A percentile compares a stretch with the other conserved stretches of the same genome.
Conservation (phyloP, 2,888 invertebrate genomes). For the Drosophila pegasa region DNA sequence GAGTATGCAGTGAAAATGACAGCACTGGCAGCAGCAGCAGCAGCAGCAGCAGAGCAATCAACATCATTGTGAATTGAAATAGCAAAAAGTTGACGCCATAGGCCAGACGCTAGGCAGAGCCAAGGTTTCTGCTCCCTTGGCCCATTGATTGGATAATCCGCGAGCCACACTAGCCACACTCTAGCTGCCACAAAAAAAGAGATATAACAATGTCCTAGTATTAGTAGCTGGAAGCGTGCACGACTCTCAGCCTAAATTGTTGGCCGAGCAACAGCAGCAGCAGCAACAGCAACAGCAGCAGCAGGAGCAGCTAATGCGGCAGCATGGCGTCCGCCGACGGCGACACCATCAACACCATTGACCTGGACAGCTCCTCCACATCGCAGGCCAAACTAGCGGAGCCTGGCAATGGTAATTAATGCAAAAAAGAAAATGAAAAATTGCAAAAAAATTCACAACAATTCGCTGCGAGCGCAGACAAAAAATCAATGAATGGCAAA, state of each 20-base stretch:
- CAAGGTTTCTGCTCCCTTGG: conserved; percentile 73
- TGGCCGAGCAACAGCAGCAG: conserved; percentile 20
- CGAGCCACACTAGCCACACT: conserved; percentile 2
- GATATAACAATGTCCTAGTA: conserved; percentile 63
- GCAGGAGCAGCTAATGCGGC: conserved; percentile 75
- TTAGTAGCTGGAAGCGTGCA: conserved; percentile 30
- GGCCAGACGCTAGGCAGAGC: conserved; percentile 49
- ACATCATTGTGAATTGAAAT: conserved; percentile 57
- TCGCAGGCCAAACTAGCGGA: conserved; percentile 87
- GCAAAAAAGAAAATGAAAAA: neutral
- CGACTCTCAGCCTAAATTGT: conserved; percentile 14
- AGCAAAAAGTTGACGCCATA: conserved; percentile 66
- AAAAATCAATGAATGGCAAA: conserved; percentile 81
- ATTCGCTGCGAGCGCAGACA: conserved; percentile 25
- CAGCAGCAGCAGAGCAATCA: conserved; percentile 62
- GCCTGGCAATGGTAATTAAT: conserved; percentile 80
- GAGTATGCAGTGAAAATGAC: conserved; percentile 80
- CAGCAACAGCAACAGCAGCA: conserved; percentile 19
- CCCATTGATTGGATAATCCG: conserved; percentile 69
- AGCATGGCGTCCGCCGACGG: conserved; percentile 90
- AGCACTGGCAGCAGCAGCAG: conserved; percentile 64
- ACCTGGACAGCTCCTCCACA: conserved; percentile 89
- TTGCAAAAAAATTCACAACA: conserved; percentile 23
- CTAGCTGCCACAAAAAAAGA: neutral
- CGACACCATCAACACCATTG: conserved; percentile 92